Conservation (phyloP, 2,888 invertebrate genomes). For the Sesamia inferens region DNA sequence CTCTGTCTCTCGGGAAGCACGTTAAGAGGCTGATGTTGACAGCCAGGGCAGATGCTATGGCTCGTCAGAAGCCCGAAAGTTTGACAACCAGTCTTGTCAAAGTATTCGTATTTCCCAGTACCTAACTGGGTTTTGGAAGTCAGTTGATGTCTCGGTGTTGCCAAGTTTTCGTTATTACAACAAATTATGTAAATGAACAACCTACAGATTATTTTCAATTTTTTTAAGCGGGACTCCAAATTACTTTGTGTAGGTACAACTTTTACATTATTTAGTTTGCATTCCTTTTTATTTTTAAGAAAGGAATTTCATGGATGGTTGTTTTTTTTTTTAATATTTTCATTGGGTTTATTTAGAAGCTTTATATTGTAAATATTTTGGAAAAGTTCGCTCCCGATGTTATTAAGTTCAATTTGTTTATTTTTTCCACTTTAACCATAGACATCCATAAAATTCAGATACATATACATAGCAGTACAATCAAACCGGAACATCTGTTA, state of each 20-base stretch:
- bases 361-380: constrained; percentile 1
- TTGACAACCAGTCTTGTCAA: too few species aligned
- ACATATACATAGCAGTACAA: constrained; percentile 21
- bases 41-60: too few species aligned
- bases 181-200: not conserved
- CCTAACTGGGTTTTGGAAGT: too few species aligned
- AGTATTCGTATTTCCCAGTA: too few species aligned
- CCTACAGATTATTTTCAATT: constrained; percentile 20
- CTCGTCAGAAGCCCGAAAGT: too few species aligned
- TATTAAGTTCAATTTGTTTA: constrained; percentile 33
- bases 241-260: not conserved
- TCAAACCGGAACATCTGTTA: constrained; percentile 47
- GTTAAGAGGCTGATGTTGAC: too few species aligned
- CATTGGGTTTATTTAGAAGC: not conserved
- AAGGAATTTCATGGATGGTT: constrained; percentile 28
- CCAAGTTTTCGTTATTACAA: not conserved
- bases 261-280: not conserved
- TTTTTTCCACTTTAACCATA: constrained; percentile 13
- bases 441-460: constrained; percentile 41
- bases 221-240: not conserved
- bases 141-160: too few species aligned
- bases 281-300: not conserved
- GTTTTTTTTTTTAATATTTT: constrained; percentile 12
- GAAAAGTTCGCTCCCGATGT: not conserved
- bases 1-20: too few species aligned